Evolutionary conservation across 2,797 vertebrate species (phyloP).

Genomic region (Tachyglossus aculeatus): DNA sequence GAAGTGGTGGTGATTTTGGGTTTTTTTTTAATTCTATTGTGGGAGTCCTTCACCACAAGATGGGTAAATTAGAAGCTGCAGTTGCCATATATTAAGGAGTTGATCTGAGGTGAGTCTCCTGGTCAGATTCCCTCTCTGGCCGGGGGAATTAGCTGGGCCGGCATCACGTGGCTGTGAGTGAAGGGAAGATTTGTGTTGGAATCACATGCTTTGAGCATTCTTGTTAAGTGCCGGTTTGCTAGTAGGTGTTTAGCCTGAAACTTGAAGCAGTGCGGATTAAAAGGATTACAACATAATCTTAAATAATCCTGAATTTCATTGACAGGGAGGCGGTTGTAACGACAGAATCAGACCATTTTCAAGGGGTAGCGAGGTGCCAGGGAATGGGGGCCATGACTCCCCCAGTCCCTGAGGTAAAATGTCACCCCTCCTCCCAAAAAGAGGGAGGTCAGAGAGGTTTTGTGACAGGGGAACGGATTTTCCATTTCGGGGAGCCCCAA

Average conservation of each 20-base stretch:
- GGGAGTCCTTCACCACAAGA: too few relatives aligned
- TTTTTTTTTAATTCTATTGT: too few relatives aligned
- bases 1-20: too few relatives aligned
- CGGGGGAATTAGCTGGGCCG: slow-evolving; percentile 64
- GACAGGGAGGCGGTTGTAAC: slow-evolving; percentile 86
- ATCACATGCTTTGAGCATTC: slow-evolving; percentile 90
- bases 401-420: too few relatives aligned
- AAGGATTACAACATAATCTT: slow-evolving; percentile 99
- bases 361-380: too few relatives aligned
- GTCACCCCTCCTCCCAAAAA: too few relatives aligned
- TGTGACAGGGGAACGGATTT: too few relatives aligned
- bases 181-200: slow-evolving; percentile 80
- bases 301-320: slow-evolving; percentile 99
- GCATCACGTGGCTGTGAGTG: slow-evolving; percentile 67
- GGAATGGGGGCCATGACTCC: too few relatives aligned
- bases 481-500: too few relatives aligned
- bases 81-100: slow-evolving; percentile 36
- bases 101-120: slow-evolving; percentile 44
- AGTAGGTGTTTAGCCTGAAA: slow-evolving; percentile 96
- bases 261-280: slow-evolving; percentile 97
- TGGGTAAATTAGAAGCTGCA: too few relatives aligned
- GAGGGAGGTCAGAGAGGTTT: too few relatives aligned
- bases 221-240: slow-evolving; percentile 87
- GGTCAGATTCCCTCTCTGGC: slow-evolving; percentile 60
- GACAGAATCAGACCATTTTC: too few relatives aligned